Base-by-base conservation (phyloP, 2,888 invertebrate species). In the Zele albiditarsus region DNA sequence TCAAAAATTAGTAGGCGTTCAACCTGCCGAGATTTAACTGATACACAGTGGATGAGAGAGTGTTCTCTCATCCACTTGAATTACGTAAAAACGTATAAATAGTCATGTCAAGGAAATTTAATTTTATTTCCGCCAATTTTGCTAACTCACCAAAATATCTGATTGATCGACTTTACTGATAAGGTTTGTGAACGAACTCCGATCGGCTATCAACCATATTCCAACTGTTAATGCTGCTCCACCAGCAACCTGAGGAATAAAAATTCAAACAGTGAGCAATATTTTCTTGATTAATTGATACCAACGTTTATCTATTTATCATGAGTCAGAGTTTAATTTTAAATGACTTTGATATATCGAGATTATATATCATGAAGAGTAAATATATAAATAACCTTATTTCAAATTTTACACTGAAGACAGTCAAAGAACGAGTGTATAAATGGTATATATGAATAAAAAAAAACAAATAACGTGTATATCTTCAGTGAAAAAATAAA, bases 171-270 rank as follows among this genome's bases (percentile, higher is more conserved):
- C 79, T 74, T 86, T 86, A 71, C 79, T 81, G 76, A 88, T 76
- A 73, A 87, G 83, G 75, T 84, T 83, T 81, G 93, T 91, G 84
- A 94, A 91, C 27, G 94, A 94, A 82, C 91, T 92, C 88, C 92
- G 93, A 89, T 94, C 94, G 70, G 92, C 91, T 42, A 92, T 92
- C 49, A 94, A 87, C 94, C 94, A 94, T 88, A 94, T 92, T 85
- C 94, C 94, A 74, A 93, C 90, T 42, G 92, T 92, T 78, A 94
- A 88, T 71, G 94, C 91, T 76, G 92, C 91, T 77, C 93, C 92
- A 74, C 94, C 94, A 75, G 92, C 91, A 77, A 92, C 84, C 92
- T 92, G 87, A 73, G 90, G 90, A 78, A 49, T 27, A 77, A 77
- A 75, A 75, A 69, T 33, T 46, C 25, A 62, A 63, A 71, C 14